Base-by-base conservation (phyloP, 2,113 vertebrate species). In the Daubentonia madagascariensis region DNA sequence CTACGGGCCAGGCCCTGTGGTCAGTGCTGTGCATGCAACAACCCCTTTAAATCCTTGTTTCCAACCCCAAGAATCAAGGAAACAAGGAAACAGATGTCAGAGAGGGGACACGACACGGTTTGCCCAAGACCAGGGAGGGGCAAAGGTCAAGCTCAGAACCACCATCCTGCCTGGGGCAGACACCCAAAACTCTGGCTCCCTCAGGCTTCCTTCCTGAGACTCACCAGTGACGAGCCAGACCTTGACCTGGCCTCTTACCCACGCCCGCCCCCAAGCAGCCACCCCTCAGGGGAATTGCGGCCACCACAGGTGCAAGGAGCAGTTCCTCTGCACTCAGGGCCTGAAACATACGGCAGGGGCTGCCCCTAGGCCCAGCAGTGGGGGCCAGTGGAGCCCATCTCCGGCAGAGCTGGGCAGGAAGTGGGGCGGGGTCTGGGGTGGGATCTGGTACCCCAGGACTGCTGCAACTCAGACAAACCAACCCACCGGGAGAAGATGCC, bases 361-460 rank as follows among this genome's bases (percentile, higher is more conserved):
- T 67, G 40, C 12, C 92, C 70, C 68, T 17, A 3, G 40, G 18
- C 73, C 83, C 50, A 30, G 86, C 54, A 84, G 57, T 3, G 28
- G 89, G 43, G 81, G 63, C 89, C 95, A 97, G 28, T 65, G 94
- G 76, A 97, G 95, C 97, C 93, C 83, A 97, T 98, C 97, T 97
- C 98, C 98, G 89, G 25, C 37, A 23, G 75, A 80, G 97, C 65
- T 0, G 40, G 79, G 85, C 97, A 98, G 97, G 98, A 98, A 95
- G 86, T 94, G 35, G 85, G 96, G 90, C n/a, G 97, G 94, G 45
- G 91, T 30, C 67, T 84, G 83, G 89, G 48, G 92, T 85, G 43
- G 94, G 88, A 83, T 94, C 89, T 91, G 50, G 57, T 83, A 94
- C 83, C 91, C 61, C 45, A 13, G 72, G 32, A 79, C 79, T 23